Percentiles rank a stretch among this genome's conserved stretches.
These are phyloP conservation scores for Zygogramma bicolorata DNA, from an alignment of 2,888 invertebrate species.

Conservation along the genomic window DNA sequence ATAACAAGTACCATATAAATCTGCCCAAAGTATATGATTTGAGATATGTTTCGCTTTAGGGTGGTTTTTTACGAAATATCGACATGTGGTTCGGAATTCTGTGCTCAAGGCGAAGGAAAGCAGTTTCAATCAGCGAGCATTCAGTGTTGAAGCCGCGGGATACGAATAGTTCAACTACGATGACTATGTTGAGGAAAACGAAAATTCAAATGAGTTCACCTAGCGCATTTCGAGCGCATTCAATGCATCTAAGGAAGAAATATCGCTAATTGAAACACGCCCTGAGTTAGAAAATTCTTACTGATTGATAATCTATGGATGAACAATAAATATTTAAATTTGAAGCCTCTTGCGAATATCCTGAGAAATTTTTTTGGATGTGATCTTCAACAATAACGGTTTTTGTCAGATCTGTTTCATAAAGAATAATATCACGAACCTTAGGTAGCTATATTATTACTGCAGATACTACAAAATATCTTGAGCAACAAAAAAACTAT, in stretches of 20 bases:
- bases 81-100: constrained; percentile 3
- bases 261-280: neutral
- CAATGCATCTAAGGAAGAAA: neutral
- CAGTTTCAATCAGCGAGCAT: neutral
- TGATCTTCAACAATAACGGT: no score
- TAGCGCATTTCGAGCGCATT: neutral
- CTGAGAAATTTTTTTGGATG: no score
- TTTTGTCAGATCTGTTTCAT: no score
- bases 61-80: constrained; percentile 6
- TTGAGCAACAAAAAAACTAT: no score
- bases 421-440: no score
- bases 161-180: neutral
- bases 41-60: constrained; percentile 9
- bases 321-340: no score
- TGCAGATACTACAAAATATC: no score
- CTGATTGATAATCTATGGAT: no score
- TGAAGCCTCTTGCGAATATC: no score
- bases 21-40: constrained; percentile 22
- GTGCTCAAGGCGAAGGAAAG: constrained; percentile 1
- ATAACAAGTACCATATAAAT: constrained; percentile 28
- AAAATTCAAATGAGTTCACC: neutral
- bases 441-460: no score
- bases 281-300: no score
- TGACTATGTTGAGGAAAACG: neutral
- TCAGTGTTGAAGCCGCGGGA: neutral